A percentile compares a stretch with the other conserved stretches of the same genome.
phyloP scores from a whole-genome alignment of 2,888 invertebrate species.

The Taenaris catops region DNA sequence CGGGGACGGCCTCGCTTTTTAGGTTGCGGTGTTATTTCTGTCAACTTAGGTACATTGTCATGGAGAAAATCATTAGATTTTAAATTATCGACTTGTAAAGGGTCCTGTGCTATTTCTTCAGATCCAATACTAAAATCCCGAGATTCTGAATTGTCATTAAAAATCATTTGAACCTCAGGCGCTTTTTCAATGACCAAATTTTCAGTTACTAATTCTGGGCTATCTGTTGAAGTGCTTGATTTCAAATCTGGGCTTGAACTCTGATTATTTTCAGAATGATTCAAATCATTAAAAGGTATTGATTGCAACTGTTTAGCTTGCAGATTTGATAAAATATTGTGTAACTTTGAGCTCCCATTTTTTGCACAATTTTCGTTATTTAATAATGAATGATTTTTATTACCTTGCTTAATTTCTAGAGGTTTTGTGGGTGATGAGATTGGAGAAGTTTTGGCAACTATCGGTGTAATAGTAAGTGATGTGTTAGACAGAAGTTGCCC shows the following conservation, averaged over 20 bases:
- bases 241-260: slow-evolving; percentile 46
- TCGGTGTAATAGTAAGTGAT: slow-evolving; percentile 54
- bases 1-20: slow-evolving; percentile 71
- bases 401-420: slow-evolving; percentile 43
- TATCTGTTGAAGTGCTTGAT: slow-evolving; percentile 55
- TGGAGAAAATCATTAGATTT: slow-evolving; percentile 34
- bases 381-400: slow-evolving; percentile 53
- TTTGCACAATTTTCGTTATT: slow-evolving; percentile 71
- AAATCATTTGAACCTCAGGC: slow-evolving; percentile 57
- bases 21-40: slow-evolving; percentile 60
- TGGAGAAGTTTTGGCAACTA: slow-evolving; percentile 40
- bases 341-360: slow-evolving; percentile 74
- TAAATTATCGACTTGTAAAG: slow-evolving; percentile 53
- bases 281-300: slow-evolving; percentile 47
- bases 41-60: slow-evolving; percentile 40
- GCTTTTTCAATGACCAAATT: slow-evolving; percentile 46
- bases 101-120: slow-evolving; percentile 66
- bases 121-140: slow-evolving; percentile 48
- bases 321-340: slow-evolving; percentile 66
- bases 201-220: slow-evolving; percentile 48
- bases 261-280: slow-evolving; percentile 45
- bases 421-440: slow-evolving; percentile 43
- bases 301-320: slow-evolving; percentile 63
- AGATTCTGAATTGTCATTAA: slow-evolving; percentile 67
- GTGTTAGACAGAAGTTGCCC: slow-evolving; percentile 65